Evolutionary conservation across 1,140 invertebrate genomes (phyloP).

Genomic region (Eueides isabella): DNA sequence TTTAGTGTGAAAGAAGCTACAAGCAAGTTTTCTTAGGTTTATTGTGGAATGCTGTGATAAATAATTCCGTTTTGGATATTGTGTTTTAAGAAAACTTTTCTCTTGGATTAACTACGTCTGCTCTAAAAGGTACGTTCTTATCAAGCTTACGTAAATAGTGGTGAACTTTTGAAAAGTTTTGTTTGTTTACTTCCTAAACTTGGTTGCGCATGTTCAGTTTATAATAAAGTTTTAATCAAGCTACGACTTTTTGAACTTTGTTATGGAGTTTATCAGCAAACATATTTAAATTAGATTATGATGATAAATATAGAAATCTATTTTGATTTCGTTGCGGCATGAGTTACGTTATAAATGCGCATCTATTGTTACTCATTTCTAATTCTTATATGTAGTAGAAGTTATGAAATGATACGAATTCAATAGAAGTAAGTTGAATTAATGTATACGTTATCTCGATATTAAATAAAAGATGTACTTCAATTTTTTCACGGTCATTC

Average conservation of each 20-base stretch:
- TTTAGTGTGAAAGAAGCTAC: conserved; percentile 70
- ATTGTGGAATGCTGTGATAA: conserved; percentile 73
- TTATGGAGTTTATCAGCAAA: conserved; percentile 7
- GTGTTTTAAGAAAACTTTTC: conserved; percentile 52
- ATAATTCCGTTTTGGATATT: conserved; percentile 70
- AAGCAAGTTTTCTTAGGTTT: conserved; percentile 74
- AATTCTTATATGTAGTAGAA: not conserved
- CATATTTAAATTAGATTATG: conserved; percentile 9
- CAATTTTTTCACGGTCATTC: conserved; percentile 56
- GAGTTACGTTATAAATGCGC: conserved; percentile 14
- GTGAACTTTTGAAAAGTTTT: conserved; percentile 63
- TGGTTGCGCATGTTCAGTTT: conserved; percentile 71
- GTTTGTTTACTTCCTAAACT: conserved; percentile 74
- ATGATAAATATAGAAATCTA: conserved; percentile 7
- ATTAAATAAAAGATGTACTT: conserved; percentile 25
- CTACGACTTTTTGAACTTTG: conserved; percentile 35
- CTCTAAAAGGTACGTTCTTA: conserved; percentile 57
- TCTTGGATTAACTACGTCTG: conserved; percentile 45
- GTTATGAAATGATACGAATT: conserved; percentile 15
- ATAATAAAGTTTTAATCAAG: conserved; percentile 54
- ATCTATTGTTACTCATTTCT: conserved; percentile 23
- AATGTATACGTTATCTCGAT: conserved; percentile 31
- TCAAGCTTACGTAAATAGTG: conserved; percentile 34
- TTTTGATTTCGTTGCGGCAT: conserved; percentile 18
- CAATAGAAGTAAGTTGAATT: too few species aligned